These are phyloP conservation scores for Ianthella basta DNA, from an alignment of 37 sponge, comb jelly and placozoan species.

Conservation along the genomic window DNA sequence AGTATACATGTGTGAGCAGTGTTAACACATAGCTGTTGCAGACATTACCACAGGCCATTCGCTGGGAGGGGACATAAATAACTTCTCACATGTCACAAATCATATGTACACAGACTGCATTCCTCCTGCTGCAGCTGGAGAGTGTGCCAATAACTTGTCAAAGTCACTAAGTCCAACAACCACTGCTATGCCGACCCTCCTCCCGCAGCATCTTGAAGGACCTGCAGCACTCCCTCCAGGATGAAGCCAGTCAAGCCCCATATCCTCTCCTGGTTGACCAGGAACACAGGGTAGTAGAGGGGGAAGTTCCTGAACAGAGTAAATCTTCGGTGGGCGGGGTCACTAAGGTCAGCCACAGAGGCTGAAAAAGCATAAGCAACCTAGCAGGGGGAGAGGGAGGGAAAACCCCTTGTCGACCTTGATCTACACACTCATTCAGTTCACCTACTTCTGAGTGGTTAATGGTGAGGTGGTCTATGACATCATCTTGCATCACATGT, in stretches of 20 bases:
- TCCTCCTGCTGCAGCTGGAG: no score
- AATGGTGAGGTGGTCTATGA: neutral
- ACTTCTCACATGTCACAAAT: no score
- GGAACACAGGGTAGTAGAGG: conserved; percentile 61
- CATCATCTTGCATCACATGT: conserved; percentile 15
- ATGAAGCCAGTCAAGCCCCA: conserved; percentile 84
- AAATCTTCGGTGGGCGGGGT: conserved; percentile 44
- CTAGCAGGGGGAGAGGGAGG: conserved; percentile 22
- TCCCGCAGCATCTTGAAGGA: neutral
- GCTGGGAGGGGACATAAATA: no score
- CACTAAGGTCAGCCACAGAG: conserved; percentile 39
- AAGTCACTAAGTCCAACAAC: no score
- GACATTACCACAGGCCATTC: no score
- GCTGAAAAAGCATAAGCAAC: conserved; percentile 63
- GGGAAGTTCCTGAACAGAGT: conserved; percentile 46
- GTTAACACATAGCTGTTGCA: no score
- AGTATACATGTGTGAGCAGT: no score
- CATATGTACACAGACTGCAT: no score
- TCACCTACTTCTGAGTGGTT: neutral
- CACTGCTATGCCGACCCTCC: no score
- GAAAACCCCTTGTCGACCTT: neutral
- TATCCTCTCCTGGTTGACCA: conserved; percentile 52
- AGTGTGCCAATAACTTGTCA: no score
- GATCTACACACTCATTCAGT: no score
- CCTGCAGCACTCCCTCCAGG: conserved; percentile 51